A percentile compares a stretch with the other conserved stretches of the same genome.
These are phyloP conservation scores for Tinea trinotella DNA, from an alignment of 2,888 invertebrate genomes.

Conservation along the genomic window DNA sequence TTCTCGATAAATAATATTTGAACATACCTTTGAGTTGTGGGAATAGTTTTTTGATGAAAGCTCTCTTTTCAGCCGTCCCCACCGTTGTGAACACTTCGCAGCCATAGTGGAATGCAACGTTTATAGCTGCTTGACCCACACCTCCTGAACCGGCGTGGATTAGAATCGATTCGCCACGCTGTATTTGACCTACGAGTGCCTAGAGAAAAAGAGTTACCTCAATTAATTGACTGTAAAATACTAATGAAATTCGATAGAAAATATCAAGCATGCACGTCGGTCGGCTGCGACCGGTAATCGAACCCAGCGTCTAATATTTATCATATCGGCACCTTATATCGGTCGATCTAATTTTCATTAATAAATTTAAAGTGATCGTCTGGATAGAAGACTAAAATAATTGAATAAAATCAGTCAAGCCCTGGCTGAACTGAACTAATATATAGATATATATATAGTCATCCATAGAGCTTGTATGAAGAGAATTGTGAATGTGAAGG, in stretches of 20 bases:
- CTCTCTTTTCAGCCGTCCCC: slow-evolving; percentile 88
- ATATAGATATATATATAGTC: too few species aligned
- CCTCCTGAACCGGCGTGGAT: slow-evolving; percentile 97
- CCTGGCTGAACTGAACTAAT: too few species aligned
- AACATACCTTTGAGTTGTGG: slow-evolving; percentile 75
- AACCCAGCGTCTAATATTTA: neutral
- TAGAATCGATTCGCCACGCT: slow-evolving; percentile 86
- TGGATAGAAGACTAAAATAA: too few species aligned
- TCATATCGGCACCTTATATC: too few species aligned
- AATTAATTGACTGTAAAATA: slow-evolving; percentile 5
- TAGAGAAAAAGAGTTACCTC: slow-evolving; percentile 26
- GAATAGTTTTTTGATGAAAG: slow-evolving; percentile 91
- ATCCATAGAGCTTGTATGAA: too few species aligned
- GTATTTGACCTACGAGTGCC: slow-evolving; percentile 79
- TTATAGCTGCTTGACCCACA: slow-evolving; percentile 97
- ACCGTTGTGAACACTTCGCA: slow-evolving; percentile 96
- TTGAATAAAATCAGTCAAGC: too few species aligned
- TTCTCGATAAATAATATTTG: too few species aligned
- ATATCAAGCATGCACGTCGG: neutral
- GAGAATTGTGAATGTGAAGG: too few species aligned
- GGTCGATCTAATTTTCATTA: too few species aligned
- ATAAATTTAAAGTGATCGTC: too few species aligned
- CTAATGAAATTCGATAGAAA: neutral
- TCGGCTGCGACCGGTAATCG: too few species aligned
- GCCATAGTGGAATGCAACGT: slow-evolving; percentile 90